Percentiles rank a stretch among this genome's conserved stretches.
Evolutionary conservation across 2,888 invertebrate species (phyloP).

Genomic region (Archips xylosteana): DNA sequence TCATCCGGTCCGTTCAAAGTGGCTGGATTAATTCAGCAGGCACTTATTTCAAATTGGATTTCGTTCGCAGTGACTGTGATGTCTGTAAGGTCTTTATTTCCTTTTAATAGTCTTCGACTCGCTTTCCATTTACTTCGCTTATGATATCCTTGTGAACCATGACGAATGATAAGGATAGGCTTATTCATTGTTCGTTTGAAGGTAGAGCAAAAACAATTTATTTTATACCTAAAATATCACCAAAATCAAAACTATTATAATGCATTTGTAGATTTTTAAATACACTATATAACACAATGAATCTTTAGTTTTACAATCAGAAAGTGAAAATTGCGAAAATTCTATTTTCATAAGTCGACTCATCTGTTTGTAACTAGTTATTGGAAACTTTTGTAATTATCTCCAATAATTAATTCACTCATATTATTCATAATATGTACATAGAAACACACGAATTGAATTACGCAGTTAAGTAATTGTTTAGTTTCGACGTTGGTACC

Average conservation of each 20-base stretch:
- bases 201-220: background rate
- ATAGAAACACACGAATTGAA: constrained; percentile 12
- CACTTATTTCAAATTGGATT: constrained; percentile 86
- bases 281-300: too few relatives aligned
- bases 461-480: constrained; percentile 11
- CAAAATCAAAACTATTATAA: too few relatives aligned
- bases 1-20: constrained; percentile 81
- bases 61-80: constrained; percentile 69
- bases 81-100: constrained; percentile 70
- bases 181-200: constrained; percentile 17
- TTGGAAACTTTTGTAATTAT: background rate
- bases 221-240: too few relatives aligned
- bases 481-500: constrained; percentile 14
- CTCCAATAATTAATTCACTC: background rate
- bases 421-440: constrained; percentile 13
- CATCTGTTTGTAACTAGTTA: background rate
- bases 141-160: constrained; percentile 56
- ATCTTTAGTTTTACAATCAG: too few relatives aligned
- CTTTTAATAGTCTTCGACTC: constrained; percentile 75
- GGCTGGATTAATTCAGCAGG: constrained; percentile 84
- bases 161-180: constrained; percentile 46
- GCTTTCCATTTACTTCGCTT: constrained; percentile 57
- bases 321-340: too few relatives aligned
- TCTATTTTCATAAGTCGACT: background rate
- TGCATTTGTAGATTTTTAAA: too few relatives aligned